Conservation (phyloP, 2,888 invertebrate species). For the Rhagophthalmus giganteus region DNA sequence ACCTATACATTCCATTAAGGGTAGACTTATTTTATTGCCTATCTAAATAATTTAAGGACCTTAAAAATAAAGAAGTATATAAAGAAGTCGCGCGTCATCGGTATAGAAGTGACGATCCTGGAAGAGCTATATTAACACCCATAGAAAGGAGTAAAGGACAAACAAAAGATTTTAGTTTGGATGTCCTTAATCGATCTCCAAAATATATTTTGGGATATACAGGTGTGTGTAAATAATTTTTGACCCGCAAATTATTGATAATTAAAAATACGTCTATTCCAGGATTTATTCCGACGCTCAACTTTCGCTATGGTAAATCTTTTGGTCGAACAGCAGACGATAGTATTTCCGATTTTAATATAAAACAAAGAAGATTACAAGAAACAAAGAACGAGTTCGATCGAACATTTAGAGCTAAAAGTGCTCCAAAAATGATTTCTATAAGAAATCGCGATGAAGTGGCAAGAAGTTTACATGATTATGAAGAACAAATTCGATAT, state of each 20-base stretch:
- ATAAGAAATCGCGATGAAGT: conserved; percentile 62
- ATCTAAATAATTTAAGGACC: conserved; percentile 46
- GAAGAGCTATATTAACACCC: conserved; percentile 46
- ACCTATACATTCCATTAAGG: not conserved
- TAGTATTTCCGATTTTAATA: conserved; percentile 60
- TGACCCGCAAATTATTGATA: not conserved
- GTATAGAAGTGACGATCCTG: conserved; percentile 61
- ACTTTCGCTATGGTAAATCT: conserved; percentile 65
- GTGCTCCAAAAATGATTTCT: conserved; percentile 63
- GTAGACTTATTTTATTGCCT: too few relatives aligned
- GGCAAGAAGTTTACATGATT: conserved; percentile 57
- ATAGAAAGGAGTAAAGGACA: conserved; percentile 47
- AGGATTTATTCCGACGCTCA: conserved; percentile 70
- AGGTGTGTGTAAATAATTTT: conserved; percentile 55
- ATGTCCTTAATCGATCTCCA: conserved; percentile 54
- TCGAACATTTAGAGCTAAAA: conserved; percentile 58
- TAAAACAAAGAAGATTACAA: conserved; percentile 25
- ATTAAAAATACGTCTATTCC: too few relatives aligned
- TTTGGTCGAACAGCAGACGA: conserved; percentile 64
- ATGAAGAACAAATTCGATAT: conserved; percentile 60
- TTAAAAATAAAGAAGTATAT: conserved; percentile 53
- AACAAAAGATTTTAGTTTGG: conserved; percentile 56
- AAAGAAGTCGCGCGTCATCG: conserved; percentile 59
- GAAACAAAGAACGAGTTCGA: conserved; percentile 48
- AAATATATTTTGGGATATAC: conserved; percentile 71